Evolutionary conservation across 2,888 invertebrate genomes (phyloP), one percentile per base, ranked within the genome.

Genomic region (Spodoptera littoralis): DNA sequence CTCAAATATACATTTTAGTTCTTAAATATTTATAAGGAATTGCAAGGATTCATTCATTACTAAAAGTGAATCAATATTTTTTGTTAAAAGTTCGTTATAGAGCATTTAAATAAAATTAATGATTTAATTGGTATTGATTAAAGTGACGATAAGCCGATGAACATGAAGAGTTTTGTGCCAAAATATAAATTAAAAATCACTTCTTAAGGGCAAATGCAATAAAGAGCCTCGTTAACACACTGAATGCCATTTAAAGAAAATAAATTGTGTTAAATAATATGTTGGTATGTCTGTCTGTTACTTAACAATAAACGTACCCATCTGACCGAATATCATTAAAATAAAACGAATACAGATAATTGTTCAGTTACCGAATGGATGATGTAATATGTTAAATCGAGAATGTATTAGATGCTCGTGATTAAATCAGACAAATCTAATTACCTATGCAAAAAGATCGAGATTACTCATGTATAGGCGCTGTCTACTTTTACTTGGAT

Each of bases 161-260:
- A 56, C 56, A 56, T 18, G 44, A 75, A 24, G 49, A 11, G 59
- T 47, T 30, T 18, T 55, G 46, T 50, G 24, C 56, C 56, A 50
- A 44, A 48, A 48, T 18, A 47, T 47, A 42, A 43, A 50, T 72
- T 59, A 50, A 64, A 75, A 65, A 59, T 18, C 30, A 13, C 51
- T 57, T 41, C 41, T 1, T 67, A 58, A 11, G 62, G 58, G 1
- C 11, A 66, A 64, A 60, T 55, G 54, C 55, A 55, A 63, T 70
- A 55, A 61, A 66, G 59, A 36, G 56, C 46, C 49, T 65, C 55
- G 62, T 76, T 63, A 77, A 63, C n/a, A 59, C 43, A 56, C 67
- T 51, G 57, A 24, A 50, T 58, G 24, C 47, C 55, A 13, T 62
- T 27, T 62, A 58, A 9, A 46, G 73, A 60, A 57, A 59, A 42